Evolutionary conservation across 2,888 invertebrate species (phyloP).

Genomic region (Arge pagana): DNA sequence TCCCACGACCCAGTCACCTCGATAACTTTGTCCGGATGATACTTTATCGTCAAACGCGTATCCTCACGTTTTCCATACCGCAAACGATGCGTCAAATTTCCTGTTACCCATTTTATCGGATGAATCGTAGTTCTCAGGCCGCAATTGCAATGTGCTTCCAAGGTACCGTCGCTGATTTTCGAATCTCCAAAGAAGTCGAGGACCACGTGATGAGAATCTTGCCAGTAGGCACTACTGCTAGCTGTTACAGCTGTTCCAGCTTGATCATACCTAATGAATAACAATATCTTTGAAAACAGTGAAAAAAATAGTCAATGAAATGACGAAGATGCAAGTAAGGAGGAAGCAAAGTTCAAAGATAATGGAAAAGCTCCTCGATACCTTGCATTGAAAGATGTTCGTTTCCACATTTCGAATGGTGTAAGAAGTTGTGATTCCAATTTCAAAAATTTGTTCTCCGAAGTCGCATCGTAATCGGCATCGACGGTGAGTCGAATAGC

Average conservation of each 20-base stretch:
- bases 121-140: slow-evolving; percentile 65
- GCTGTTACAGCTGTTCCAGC: slow-evolving; percentile 59
- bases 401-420: slow-evolving; percentile 65
- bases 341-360: slow-evolving; percentile 7
- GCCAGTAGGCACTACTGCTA: slow-evolving; percentile 66
- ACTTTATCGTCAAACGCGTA: slow-evolving; percentile 60
- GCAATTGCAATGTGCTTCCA: slow-evolving; percentile 59
- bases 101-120: slow-evolving; percentile 64
- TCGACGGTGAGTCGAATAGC: slow-evolving; percentile 66
- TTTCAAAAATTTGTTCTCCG: slow-evolving; percentile 56
- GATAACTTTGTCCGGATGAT: slow-evolving; percentile 70
- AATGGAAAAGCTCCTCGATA: slow-evolving; percentile 39
- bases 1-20: slow-evolving; percentile 75
- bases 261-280: slow-evolving; percentile 60
- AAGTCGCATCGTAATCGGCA: slow-evolving; percentile 61
- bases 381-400: slow-evolving; percentile 61
- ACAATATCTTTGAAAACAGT: slow-evolving; percentile 1
- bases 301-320: background rate
- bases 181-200: slow-evolving; percentile 63
- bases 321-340: background rate
- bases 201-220: slow-evolving; percentile 64
- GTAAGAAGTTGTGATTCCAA: slow-evolving; percentile 60
- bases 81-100: slow-evolving; percentile 64
- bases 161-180: slow-evolving; percentile 54
- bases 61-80: slow-evolving; percentile 58